Evolutionary conservation across 2,888 invertebrate genomes (phyloP), one percentile per base, ranked within the genome.

Genomic region (Notodonta dromedarius): DNA sequence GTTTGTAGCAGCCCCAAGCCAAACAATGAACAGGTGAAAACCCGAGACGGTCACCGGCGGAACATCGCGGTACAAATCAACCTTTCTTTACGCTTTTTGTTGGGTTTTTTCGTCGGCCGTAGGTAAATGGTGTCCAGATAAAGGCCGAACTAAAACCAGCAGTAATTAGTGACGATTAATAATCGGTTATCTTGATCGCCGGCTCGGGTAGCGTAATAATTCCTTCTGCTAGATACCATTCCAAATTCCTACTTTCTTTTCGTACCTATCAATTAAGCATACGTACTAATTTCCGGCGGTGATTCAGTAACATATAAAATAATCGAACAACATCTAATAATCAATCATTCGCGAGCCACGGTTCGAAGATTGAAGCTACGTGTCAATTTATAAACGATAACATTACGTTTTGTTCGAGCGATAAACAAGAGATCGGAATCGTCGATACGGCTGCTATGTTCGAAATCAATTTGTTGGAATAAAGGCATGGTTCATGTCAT

Each of bases 161-260:
- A 93, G 92, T 93, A 93, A 93, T 93, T 93, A 93, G 91, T 78
- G 87, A 85, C 91, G 87, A 93, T 93, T 93, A 93, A 93, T 93
- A 91, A 92, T 91, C 85, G 87, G 87, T 91, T 93, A 93, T 93
- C 93, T 93, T 86, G 93, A 93, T 93, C 88, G 82, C 77, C 69
- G 75, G 73, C 74, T 82, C 84, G 79, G 78, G 85, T 84, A 87
- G 85, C 83, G 84, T 84, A 83, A 83, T 91, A 90, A 91, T 91
- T 89, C 77, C 74, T 71, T 71, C 70, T 73, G 69, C 70, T 73
- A 74, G 70, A 62, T 79, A 75, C 70, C 74, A 76, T 75, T 71
- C 71, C 66, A 63, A 79, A 78, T 77, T 68, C 69, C 69, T 61
- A 63, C 70, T 78, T 72, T 74, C 73, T 70, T 78, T 70, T 69